Percentiles rank a stretch among this genome's conserved stretches.
Evolutionary conservation across 2,888 invertebrate species (phyloP).

Genomic region (Chirona hameri): DNA sequence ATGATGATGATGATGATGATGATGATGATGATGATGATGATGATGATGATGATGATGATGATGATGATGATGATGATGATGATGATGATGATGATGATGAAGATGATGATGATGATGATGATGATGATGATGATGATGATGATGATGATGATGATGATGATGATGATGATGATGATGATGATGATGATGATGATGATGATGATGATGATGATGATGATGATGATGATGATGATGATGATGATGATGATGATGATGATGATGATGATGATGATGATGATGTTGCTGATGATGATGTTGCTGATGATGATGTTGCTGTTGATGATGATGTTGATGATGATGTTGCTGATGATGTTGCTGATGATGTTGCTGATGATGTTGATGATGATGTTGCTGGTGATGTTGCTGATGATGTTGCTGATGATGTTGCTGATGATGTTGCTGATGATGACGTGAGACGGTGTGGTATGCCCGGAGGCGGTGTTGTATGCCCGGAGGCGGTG

Average conservation of each 20-base stretch:
- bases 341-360: too few species aligned
- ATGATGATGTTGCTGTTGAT: too few species aligned
- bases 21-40: background rate
- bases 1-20: background rate
- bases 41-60: background rate
- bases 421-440: too few species aligned
- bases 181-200: background rate
- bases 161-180: slow-evolving; percentile 22
- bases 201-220: slow-evolving; percentile 5
- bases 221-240: background rate
- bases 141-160: slow-evolving; percentile 22
- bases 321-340: too few species aligned
- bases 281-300: too few species aligned
- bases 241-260: background rate
- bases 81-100: slow-evolving; percentile 3
- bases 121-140: slow-evolving; percentile 22
- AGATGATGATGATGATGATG: slow-evolving; percentile 11
- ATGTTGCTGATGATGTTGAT: too few species aligned
- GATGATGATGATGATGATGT: too few species aligned
- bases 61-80: background rate
- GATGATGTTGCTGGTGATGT: too few species aligned
- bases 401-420: too few species aligned
- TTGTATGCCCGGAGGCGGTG: too few species aligned
- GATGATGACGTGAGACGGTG: too few species aligned
- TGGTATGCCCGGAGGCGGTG: too few species aligned